Base-by-base conservation (phyloP, 2,888 invertebrate genomes). In the Xestobium rufovillosum region DNA sequence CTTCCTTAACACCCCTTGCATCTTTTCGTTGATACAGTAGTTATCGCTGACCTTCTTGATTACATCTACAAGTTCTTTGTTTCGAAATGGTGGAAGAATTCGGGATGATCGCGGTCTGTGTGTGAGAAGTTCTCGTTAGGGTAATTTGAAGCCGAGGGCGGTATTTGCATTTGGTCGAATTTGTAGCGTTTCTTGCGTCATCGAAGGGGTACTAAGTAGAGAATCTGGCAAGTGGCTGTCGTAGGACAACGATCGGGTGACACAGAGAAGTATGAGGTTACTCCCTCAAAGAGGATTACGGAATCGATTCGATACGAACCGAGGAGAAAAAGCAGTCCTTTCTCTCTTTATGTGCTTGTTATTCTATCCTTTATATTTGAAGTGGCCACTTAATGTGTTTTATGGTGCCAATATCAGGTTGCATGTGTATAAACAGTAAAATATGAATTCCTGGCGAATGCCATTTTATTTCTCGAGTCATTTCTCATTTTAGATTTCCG, bases 371-470 rank as follows among this genome's bases (percentile, higher is more conserved):
- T 60, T 59, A 61, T 60, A 58, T 56, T 59, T 56, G 53, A 56
- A 59, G 59, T 61, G 58, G 60, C 60, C 61, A 59, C 57, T 60
- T 60, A 60, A 59, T 59, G 56, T 58, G 52, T 56, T 60, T 60
- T 59, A 59, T 58, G 53, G 54, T 50, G 49, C 48, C 55, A 55
- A 55, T 60, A 59, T 59, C 55, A 53, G 55, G 56, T 59, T 59
- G 56, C 54, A 53, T 51, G 48, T 53, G 49, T 53, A 53, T 56
- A 55, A 53, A 56, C 50, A 55, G 44, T 53, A 52, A 55, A 51
- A 53, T 57, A 57, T 53, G 50, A 50, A 51, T 52, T 52, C 42
- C 43, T 41, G 38, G 35, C 29, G 26, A 26, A 43, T 39, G 23
- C 6, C 23, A n/a, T 19, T 19, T 19, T 19, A n/a, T n/a, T n/a